A percentile compares a stretch with the other conserved stretches of the same genome.
Conservation (phyloP, 2,797 vertebrate species). For the Apogon talboti region DNA sequence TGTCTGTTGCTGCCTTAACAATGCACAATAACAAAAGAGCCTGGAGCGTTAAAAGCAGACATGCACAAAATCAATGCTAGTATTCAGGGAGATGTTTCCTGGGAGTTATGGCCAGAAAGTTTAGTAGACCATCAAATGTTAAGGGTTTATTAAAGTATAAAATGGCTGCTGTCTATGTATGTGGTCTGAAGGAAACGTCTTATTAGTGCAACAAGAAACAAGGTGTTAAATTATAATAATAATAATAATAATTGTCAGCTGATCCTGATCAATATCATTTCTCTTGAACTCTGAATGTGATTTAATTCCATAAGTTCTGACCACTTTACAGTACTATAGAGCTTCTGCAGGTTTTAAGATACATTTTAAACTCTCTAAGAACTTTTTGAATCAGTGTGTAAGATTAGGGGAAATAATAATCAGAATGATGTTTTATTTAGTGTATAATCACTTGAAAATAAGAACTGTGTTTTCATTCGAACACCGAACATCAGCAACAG, state of each 20-base stretch:
- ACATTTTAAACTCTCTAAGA: too few relatives aligned
- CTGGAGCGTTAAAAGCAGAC: slow-evolving; percentile 22
- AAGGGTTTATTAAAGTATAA: not conserved
- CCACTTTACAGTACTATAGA: too few relatives aligned
- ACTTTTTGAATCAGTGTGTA: too few relatives aligned
- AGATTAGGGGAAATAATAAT: too few relatives aligned
- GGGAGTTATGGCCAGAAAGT: slow-evolving; percentile 1
- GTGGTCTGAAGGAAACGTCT: not conserved
- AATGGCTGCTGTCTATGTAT: not conserved
- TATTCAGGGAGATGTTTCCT: slow-evolving; percentile 5
- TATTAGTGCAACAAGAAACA: not conserved
- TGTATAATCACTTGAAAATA: too few relatives aligned
- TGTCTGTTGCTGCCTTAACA: slow-evolving; percentile 59
- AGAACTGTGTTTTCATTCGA: too few relatives aligned
- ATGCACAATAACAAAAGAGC: slow-evolving; percentile 40
- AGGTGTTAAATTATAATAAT: not conserved
- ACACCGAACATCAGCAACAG: too few relatives aligned
- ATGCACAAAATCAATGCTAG: slow-evolving; percentile 1
- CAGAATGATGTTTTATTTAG: too few relatives aligned
- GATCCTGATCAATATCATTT: too few relatives aligned
- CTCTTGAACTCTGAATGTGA: too few relatives aligned
- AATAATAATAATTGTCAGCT: not conserved
- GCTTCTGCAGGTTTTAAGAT: too few relatives aligned
- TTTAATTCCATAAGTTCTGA: too few relatives aligned
- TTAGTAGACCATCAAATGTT: slow-evolving; percentile 23